Conservation (phyloP, 2,888 invertebrate genomes). For the Iphiclides podalirius region DNA sequence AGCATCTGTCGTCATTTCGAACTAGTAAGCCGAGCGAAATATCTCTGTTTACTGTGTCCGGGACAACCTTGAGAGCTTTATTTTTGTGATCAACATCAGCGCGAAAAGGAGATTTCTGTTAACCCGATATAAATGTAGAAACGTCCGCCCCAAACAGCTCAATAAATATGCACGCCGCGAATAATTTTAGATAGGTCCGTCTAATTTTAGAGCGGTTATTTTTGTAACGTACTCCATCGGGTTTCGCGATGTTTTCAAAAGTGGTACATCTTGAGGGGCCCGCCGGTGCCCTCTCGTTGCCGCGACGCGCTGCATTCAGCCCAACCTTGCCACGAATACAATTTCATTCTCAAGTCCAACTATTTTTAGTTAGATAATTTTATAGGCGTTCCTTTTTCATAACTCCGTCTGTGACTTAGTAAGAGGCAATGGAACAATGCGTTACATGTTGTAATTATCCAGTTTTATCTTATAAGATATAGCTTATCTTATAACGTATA, state of each 20-base stretch:
- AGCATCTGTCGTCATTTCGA: no score
- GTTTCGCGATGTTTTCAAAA: background rate
- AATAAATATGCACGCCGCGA: background rate
- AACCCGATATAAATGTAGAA: no score
- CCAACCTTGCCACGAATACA: constrained; percentile 4
- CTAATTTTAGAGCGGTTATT: constrained; percentile 2
- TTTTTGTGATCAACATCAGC: no score
- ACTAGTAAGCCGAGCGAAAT: no score
- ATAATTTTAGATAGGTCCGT: constrained; percentile 1
- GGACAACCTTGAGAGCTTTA: no score
- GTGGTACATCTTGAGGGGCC: background rate
- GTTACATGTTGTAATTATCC: no score
- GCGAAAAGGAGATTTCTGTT: no score
- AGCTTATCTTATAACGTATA: no score
- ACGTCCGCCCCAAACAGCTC: background rate
- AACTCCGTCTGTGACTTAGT: no score
- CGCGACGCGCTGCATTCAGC: background rate
- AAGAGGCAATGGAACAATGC: no score
- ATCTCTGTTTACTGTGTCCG: no score
- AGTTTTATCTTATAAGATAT: no score
- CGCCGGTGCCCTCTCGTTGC: background rate
- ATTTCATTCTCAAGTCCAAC: constrained; percentile 11
- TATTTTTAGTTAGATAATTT: constrained; percentile 13
- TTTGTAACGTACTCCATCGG: background rate
- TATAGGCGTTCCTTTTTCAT: constrained; percentile 3